Base-by-base conservation (phyloP, 2,888 invertebrate genomes). In the Noctua fimbriata region DNA sequence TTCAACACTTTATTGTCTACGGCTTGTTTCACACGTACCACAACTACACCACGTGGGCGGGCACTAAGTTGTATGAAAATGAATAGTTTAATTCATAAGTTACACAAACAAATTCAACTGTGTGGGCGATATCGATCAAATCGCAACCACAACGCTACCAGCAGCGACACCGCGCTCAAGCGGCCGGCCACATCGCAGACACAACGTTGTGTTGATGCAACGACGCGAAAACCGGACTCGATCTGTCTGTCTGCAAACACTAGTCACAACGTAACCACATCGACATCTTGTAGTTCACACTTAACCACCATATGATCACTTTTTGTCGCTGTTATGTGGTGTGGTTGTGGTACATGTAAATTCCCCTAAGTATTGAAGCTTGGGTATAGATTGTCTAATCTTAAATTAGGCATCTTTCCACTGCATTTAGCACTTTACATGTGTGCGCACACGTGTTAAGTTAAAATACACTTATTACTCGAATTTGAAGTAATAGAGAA, bases 1-100 rank as follows among this genome's bases (percentile, higher is more conserved):
- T 80, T 58, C 67, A 80, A 84, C 28, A 73, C 60, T 74, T 14
- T 28, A 73, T 16, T 36, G 85, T 85, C 47, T 67, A 41, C 12
- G 63, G 63, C 4, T 65, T 65, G 21, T 21, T 65, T 21, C 65
- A 21, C 21, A 36, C 10, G 32, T 63, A 32, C 63, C 63, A 63
- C 32, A 63, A 60, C 16, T 28, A 60, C 16, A 28, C 18, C 21
- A 18, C 60, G 2, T 60, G 6, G 58, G 5, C n/a, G 5, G 6
- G 14, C 14, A 60, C 14, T 60, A 14, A 14, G 6, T 58, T 58
- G 58, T 58, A n/a, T 63, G 9, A 63, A 32, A 63, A 63, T 63
- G 32, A 32, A 18, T 32, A 21, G 32, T 32, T 32, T 21, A 21
- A 18, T 18, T 63, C 32, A 28, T 18, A 7, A 16, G 9, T 16